A percentile compares a stretch with the other conserved stretches of the same genome.
These are phyloP conservation scores for Eucera pruinosa DNA, from an alignment of 2,888 invertebrate genomes.

Conservation along the genomic window DNA sequence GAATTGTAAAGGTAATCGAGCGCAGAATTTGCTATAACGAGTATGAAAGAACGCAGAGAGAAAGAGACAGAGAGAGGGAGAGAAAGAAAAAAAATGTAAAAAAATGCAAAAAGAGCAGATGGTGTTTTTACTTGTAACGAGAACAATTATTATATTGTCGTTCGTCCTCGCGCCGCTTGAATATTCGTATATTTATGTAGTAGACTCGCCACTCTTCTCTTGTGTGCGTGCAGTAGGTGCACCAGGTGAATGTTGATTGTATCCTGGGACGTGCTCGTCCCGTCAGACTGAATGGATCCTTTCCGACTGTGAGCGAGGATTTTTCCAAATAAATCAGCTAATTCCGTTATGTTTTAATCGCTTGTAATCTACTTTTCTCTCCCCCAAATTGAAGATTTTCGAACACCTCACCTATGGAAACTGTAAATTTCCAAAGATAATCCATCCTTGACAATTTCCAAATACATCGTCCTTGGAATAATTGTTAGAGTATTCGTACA, in stretches of 20 bases:
- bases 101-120: conserved; percentile 5
- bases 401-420: no score
- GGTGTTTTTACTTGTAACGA: conserved; percentile 44
- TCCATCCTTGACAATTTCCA: no score
- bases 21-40: neutral
- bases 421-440: no score
- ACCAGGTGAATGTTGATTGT: conserved; percentile 47
- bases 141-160: conserved; percentile 42
- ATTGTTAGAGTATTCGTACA: no score
- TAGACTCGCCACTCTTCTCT: conserved; percentile 45
- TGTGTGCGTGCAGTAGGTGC: conserved; percentile 17
- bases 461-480: no score
- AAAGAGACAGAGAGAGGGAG: no score
- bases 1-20: neutral
- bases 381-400: neutral
- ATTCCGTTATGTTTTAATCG: conserved; percentile 69
- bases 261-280: conserved; percentile 34
- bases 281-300: conserved; percentile 54
- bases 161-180: conserved; percentile 48
- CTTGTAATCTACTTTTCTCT: neutral
- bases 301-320: conserved; percentile 59
- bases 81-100: neutral
- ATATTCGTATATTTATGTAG: conserved; percentile 63
- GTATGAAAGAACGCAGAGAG: neutral
- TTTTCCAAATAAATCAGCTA: conserved; percentile 66